These are phyloP conservation scores for Lumbricus terrestris DNA, from an alignment of 2,888 invertebrate genomes.

Conservation along the genomic window DNA sequence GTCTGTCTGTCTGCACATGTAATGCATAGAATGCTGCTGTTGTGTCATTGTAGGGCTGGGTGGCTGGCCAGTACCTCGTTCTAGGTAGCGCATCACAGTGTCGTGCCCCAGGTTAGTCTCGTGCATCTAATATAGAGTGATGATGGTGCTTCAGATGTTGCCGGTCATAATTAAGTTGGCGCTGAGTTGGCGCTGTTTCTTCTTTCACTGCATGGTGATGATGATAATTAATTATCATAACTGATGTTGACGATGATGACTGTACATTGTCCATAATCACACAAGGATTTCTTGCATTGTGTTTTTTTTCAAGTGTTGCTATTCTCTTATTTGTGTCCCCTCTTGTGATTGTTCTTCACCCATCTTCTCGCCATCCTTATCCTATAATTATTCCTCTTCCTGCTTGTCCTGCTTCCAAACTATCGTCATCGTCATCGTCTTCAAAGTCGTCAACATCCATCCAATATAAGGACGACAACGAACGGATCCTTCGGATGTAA, in stretches of 20 bases:
- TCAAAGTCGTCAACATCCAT: background rate
- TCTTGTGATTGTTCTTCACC: background rate
- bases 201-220: too few species aligned
- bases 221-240: too few species aligned
- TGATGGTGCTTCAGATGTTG: background rate
- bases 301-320: background rate
- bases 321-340: background rate
- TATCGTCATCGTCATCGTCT: background rate
- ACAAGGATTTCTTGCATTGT: background rate
- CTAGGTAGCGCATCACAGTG: constrained; percentile 10
- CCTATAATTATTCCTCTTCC: too few species aligned
- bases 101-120: background rate
- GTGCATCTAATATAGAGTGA: too few species aligned
- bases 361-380: too few species aligned
- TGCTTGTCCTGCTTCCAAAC: too few species aligned
- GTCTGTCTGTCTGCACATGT: background rate
- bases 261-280: too few species aligned
- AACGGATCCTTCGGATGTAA: too few species aligned
- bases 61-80: constrained; percentile 15
- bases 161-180: background rate
- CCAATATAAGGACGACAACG: too few species aligned
- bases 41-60: constrained; percentile 18
- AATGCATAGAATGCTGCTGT: background rate
- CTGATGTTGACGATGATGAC: background rate
- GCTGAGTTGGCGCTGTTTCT: too few species aligned